Evolutionary conservation across 2,113 vertebrate species (phyloP).

Genomic region (Leptocoma aspasia): DNA sequence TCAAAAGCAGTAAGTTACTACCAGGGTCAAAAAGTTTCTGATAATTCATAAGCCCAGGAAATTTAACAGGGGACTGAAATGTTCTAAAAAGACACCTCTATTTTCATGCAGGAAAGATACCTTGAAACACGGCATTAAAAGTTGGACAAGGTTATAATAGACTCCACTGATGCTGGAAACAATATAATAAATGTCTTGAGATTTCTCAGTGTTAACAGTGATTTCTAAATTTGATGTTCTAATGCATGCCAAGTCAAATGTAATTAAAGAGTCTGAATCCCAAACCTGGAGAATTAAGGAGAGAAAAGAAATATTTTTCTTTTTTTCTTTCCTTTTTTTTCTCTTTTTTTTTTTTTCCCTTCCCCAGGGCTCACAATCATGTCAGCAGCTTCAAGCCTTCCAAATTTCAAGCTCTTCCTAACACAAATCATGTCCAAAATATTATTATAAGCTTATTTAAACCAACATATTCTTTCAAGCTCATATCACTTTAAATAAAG

Average conservation of each 20-base stretch:
- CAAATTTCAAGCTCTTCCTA: not conserved
- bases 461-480: not conserved
- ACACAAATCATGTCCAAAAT: not conserved
- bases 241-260: not conserved
- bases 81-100: not conserved
- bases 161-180: not conserved
- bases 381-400: not conserved
- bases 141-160: not conserved
- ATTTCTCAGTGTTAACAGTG: not conserved
- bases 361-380: not conserved
- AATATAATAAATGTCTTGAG: not conserved
- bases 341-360: no score
- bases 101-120: not conserved
- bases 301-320: fast-evolving
- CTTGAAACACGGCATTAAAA: not conserved
- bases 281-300: not conserved
- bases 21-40: not conserved
- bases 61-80: not conserved
- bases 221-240: not conserved
- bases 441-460: not conserved
- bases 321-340: fast-evolving
- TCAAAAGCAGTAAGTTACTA: not conserved
- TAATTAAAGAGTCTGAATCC: not conserved
- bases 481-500: not conserved
- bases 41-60: not conserved